These are phyloP conservation scores for Xiphorhynchus elegans DNA, from an alignment of 2,113 vertebrate species.

Conservation along the genomic window DNA sequence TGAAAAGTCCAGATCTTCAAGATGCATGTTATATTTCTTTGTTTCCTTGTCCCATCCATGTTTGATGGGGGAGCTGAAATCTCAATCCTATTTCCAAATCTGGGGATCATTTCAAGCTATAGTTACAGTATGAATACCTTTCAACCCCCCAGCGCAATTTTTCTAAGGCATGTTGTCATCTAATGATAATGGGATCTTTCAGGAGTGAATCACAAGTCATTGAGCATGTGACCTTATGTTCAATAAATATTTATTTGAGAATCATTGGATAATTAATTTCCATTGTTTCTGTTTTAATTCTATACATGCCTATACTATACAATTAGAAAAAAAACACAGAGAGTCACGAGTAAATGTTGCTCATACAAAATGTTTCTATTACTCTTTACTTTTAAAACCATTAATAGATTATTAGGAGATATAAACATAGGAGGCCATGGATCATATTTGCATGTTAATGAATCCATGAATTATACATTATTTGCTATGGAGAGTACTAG, in stretches of 20 bases:
- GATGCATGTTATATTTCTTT: neutral
- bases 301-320: slow-evolving; percentile 7
- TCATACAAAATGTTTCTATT: slow-evolving; percentile 70
- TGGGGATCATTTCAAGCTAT: neutral
- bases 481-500: slow-evolving; percentile 70
- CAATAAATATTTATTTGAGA: slow-evolving; percentile 48
- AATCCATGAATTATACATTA: slow-evolving; percentile 78
- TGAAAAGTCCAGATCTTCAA: neutral
- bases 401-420: slow-evolving; percentile 80
- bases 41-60: neutral
- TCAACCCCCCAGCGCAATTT: neutral
- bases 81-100: neutral
- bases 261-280: slow-evolving; percentile 22
- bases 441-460: slow-evolving; percentile 81
- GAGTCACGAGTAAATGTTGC: slow-evolving; percentile 50
- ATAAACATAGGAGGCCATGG: slow-evolving; percentile 73
- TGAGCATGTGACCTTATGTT: neutral
- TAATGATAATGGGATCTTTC: neutral
- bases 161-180: neutral
- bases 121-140: neutral
- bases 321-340: slow-evolving; percentile 31
- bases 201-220: neutral
- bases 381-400: slow-evolving; percentile 73
- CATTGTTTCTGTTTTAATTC: slow-evolving; percentile 44
- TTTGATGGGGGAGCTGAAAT: neutral